Conservation (phyloP, 2,888 invertebrate species). For the Onthophagus sagittarius region DNA sequence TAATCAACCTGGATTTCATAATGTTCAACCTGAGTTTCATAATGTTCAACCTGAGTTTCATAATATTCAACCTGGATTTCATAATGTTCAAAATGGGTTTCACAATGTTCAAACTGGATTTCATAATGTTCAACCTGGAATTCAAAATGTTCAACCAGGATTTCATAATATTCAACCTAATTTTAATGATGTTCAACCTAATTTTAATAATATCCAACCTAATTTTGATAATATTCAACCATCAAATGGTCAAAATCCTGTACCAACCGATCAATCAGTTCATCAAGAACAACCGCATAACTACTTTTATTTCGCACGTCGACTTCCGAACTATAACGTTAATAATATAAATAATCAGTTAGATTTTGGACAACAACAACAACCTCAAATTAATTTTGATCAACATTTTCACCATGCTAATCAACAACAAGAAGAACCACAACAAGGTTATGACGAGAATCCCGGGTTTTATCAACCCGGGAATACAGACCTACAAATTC, state of each 20-base stretch:
- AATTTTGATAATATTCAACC: neutral
- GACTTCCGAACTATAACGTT: neutral
- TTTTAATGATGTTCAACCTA: neutral
- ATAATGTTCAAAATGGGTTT: neutral
- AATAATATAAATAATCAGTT: constrained; percentile 2
- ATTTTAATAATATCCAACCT: neutral
- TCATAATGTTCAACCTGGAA: neutral
- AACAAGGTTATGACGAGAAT: constrained; percentile 12
- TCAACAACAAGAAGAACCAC: constrained; percentile 3
- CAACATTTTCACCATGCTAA: neutral
- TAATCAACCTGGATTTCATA: neutral
- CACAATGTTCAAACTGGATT: neutral
- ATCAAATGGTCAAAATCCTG: neutral
- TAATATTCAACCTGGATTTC: neutral
- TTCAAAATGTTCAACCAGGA: constrained; percentile 1
- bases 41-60: neutral
- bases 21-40: neutral
- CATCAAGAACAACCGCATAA: constrained; percentile 4
- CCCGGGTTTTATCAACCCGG: constrained; percentile 20
- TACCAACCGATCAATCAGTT: neutral
- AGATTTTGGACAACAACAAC: neutral
- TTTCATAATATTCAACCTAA: neutral
- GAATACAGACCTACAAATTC: constrained; percentile 23
- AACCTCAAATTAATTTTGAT: constrained; percentile 1
- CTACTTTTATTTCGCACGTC: constrained; percentile 4